Percentiles rank a stretch among this genome's conserved stretches.
These are phyloP conservation scores for Mirza zaza DNA, from an alignment of 2,113 vertebrate species.

Conservation along the genomic window DNA sequence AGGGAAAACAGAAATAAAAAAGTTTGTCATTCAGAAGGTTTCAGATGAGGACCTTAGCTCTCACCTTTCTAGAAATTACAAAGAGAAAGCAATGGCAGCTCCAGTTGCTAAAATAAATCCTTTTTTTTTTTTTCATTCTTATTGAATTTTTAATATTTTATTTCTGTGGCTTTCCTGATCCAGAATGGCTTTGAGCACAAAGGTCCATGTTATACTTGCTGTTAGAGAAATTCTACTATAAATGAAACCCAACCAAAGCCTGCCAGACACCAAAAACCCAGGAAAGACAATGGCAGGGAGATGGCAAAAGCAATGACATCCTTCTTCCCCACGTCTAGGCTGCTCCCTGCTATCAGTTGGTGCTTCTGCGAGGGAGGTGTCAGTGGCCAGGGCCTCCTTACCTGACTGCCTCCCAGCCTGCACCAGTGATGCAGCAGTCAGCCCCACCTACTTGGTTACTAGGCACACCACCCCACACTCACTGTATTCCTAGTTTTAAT, in stretches of 20 bases:
- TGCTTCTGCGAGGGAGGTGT: background rate
- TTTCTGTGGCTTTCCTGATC: conserved; percentile 2
- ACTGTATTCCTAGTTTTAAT: background rate
- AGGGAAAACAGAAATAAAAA: conserved; percentile 25
- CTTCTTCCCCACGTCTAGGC: background rate
- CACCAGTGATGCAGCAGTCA: background rate
- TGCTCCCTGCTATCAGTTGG: background rate
- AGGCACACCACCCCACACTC: background rate
- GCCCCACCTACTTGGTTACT: background rate
- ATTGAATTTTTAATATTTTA: conserved; percentile 7
- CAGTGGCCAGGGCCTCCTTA: background rate
- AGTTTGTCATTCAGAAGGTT: background rate
- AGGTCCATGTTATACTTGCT: background rate
- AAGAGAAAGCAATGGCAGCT: conserved; percentile 23
- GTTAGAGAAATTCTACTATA: background rate
- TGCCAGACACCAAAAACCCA: background rate
- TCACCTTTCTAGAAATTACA: conserved; percentile 41
- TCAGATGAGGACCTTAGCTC: background rate
- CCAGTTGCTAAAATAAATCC: background rate
- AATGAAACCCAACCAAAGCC: conserved; percentile 52
- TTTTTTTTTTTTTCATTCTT: background rate
- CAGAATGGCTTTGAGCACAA: conserved; percentile 28
- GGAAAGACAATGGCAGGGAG: background rate
- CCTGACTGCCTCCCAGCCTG: background rate
- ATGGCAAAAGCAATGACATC: background rate